phyloP scores from a whole-genome alignment of 2,797 vertebrate species.

The Tiaroga cobitis region DNA sequence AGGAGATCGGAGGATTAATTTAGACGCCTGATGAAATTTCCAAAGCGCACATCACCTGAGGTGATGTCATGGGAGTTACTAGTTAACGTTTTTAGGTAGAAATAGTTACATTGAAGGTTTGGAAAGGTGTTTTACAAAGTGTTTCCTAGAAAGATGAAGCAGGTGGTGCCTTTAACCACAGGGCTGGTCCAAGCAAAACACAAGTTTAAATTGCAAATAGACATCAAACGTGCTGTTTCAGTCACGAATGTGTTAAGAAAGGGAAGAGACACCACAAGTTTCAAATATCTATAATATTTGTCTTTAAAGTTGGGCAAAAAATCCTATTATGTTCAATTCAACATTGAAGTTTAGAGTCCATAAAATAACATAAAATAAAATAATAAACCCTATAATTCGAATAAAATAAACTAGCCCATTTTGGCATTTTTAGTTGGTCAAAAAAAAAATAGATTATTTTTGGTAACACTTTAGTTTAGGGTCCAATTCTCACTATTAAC shows the following conservation, averaged over 20 bases:
- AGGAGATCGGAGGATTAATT: constrained; percentile 67
- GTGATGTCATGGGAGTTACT: constrained; percentile 20
- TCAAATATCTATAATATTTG: background rate
- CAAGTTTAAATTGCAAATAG: constrained; percentile 46
- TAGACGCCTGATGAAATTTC: constrained; percentile 62
- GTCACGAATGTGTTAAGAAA: constrained; percentile 13
- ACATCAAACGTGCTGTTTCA: constrained; percentile 8
- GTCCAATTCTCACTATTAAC: background rate
- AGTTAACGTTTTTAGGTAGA: background rate
- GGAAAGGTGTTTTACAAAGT: background rate
- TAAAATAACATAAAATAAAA: background rate
- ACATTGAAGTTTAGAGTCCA: background rate
- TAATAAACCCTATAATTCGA: background rate
- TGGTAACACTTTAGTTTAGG: background rate
- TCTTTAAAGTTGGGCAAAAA: background rate
- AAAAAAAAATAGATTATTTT: background rate
- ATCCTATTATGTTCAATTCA: background rate
- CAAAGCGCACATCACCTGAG: constrained; percentile 18
- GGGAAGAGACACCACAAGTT: background rate
- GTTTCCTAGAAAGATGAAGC: constrained; percentile 20
- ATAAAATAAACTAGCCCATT: background rate
- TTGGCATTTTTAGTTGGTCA: background rate
- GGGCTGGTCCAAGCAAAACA: constrained; percentile 35
- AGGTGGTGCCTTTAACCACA: background rate
- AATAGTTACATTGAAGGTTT: constrained; percentile 1